Percentiles rank a stretch among this genome's conserved stretches.
Conservation (phyloP, 2,797 vertebrate genomes). For the Coendou prehensilis region DNA sequence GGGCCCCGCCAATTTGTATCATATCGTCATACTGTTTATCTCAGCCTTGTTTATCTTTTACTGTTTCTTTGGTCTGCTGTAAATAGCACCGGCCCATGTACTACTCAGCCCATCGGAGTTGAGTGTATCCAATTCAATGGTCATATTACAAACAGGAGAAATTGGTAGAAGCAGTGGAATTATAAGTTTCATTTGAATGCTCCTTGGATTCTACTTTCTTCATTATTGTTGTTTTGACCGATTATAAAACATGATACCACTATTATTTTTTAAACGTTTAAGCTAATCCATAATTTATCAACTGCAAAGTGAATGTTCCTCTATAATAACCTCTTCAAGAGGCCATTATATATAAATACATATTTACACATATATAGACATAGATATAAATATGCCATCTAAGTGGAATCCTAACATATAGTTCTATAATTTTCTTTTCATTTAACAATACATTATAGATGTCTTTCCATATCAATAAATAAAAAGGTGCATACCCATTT, state of each 20-base stretch:
- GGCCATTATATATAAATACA: background rate
- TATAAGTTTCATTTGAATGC: conserved; percentile 49
- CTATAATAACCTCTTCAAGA: background rate
- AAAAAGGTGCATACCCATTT: background rate
- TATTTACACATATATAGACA: conserved; percentile 5
- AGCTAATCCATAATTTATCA: background rate
- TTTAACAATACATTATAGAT: conserved; percentile 17
- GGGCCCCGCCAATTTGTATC: background rate
- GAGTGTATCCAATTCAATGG: conserved; percentile 60
- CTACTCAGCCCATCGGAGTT: conserved; percentile 14
- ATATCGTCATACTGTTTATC: conserved; percentile 60
- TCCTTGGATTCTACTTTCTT: conserved; percentile 4
- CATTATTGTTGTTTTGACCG: conserved; percentile 48
- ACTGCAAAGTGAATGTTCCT: background rate
- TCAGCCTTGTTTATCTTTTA: conserved; percentile 61
- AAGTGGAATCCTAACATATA: conserved; percentile 7
- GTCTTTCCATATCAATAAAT: conserved; percentile 5
- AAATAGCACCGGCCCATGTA: conserved; percentile 3
- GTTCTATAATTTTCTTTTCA: conserved; percentile 56
- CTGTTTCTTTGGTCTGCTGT: conserved; percentile 59
- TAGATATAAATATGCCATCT: background rate
- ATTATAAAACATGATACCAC: conserved; percentile 50
- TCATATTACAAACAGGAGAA: conserved; percentile 79
- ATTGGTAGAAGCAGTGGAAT: conserved; percentile 45
- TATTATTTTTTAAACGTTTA: background rate